A percentile compares a stretch with the other conserved stretches of the same genome.
Evolutionary conservation across 2,113 vertebrate species (phyloP).

Genomic region (Onychostruthus taczanowskii): DNA sequence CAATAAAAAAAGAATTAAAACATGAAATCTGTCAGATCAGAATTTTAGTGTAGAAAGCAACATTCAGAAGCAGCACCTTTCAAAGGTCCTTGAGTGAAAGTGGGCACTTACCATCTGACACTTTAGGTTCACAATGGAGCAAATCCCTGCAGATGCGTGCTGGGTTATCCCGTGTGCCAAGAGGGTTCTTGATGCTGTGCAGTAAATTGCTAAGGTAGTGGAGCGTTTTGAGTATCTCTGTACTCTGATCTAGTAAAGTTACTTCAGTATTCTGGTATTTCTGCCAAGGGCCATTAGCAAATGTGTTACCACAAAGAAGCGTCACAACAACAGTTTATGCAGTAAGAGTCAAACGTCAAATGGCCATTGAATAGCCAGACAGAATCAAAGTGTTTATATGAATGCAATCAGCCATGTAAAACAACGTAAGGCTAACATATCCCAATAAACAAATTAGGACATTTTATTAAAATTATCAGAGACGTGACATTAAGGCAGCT

Average conservation of each 20-base stretch:
- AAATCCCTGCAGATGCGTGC: constrained; percentile 94
- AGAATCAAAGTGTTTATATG: background rate
- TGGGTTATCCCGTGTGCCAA: constrained; percentile 90
- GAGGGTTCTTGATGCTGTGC: constrained; percentile 88
- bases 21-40: background rate
- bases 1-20: background rate
- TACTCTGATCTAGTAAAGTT: constrained; percentile 78
- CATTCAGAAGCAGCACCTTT: background rate
- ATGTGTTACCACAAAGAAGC: constrained; percentile 35
- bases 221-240: constrained; percentile 90
- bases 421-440: background rate
- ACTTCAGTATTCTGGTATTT: constrained; percentile 91
- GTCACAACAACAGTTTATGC: background rate
- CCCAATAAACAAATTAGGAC: background rate
- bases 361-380: background rate
- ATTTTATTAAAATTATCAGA: background rate
- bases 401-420: background rate
- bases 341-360: background rate
- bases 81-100: background rate
- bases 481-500: background rate
- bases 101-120: constrained; percentile 83
- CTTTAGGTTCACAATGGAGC: constrained; percentile 85
- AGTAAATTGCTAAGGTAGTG: constrained; percentile 89
- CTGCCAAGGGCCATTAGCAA: constrained; percentile 73
- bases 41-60: background rate